Base-by-base conservation (phyloP, 2,113 vertebrate species). In the Formicarius rufipectus region DNA sequence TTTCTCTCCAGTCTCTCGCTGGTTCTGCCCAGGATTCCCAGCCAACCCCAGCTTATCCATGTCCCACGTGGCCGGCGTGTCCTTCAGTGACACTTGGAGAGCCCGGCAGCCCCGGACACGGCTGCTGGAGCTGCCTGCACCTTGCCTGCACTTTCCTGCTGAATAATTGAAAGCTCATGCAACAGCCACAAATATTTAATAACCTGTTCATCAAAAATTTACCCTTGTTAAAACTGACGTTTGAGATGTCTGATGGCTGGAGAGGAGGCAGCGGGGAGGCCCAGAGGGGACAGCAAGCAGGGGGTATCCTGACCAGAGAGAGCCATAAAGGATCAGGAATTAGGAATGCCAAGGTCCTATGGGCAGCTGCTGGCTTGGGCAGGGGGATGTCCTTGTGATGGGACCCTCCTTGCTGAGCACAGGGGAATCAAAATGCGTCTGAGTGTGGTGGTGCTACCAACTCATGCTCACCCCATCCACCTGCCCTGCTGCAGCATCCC, bases 121-220 rank as follows among this genome's bases (percentile, higher is more conserved):
- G 50, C 78, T 88, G 82, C 71, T 2, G 3, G 35, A 7, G 49
- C 81, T 75, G 78, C 53, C n/a, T 55, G 12, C 50, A 35, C 89
- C 82, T 74, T 53, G 71, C 66, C 71, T 91, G 62, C 64, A 35
- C 89, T 92, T 91, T 53, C 13, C 7, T 33, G 40, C 45, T 95
- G 76, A 91, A 95, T 96, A 84, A 97, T 94, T 90, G 95, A 97
- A 84, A 87, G 50, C 69, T 85, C 90, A 74, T 58, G 90, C 50
- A 74, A 75, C 39, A 12, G 89, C 79, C 95, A 95, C 88, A 93
- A 95, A 96, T 97, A 96, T 95, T 97, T 96, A 58, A 96, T 95
- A 91, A 9, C 87, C 79, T 71, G 30, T 71, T 97, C 96, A 96
- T 97, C 89, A 96, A 95, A 96, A 96, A 96, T 97, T 95, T 77